A percentile compares a stretch with the other conserved stretches of the same genome.
Evolutionary conservation across 2,888 invertebrate species (phyloP).

Genomic region (Chrysina gloriosa): DNA sequence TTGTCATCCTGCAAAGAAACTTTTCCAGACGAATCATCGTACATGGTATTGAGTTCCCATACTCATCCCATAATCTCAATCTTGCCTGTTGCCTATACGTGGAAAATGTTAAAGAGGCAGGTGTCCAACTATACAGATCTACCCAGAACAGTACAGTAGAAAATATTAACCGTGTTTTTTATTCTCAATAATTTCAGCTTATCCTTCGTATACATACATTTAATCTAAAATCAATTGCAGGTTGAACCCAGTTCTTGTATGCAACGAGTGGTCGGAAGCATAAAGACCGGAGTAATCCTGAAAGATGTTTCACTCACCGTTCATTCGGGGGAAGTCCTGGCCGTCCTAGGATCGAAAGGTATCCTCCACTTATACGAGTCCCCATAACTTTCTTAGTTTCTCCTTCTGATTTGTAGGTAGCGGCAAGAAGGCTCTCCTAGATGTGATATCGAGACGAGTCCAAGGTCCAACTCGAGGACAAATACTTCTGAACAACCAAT

Average conservation of each 20-base stretch:
- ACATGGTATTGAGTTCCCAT: too few relatives aligned
- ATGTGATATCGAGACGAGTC: slow-evolving; percentile 88
- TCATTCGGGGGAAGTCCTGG: slow-evolving; percentile 92
- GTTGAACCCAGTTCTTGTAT: slow-evolving; percentile 84
- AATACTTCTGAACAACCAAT: slow-evolving; percentile 88
- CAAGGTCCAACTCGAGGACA: slow-evolving; percentile 88
- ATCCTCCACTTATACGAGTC: slow-evolving; percentile 21
- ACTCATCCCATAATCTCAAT: too few relatives aligned
- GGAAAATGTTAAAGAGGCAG: too few relatives aligned
- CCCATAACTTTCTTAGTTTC: background rate
- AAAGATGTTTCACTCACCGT: slow-evolving; percentile 93
- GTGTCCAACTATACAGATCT: too few relatives aligned
- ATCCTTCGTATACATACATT: too few relatives aligned
- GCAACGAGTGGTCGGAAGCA: slow-evolving; percentile 79
- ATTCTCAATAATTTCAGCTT: too few relatives aligned
- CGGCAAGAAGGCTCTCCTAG: slow-evolving; percentile 93
- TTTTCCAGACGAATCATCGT: too few relatives aligned
- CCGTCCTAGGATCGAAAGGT: slow-evolving; percentile 94
- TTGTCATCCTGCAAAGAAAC: too few relatives aligned
- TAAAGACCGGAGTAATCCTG: slow-evolving; percentile 86
- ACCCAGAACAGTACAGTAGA: too few relatives aligned
- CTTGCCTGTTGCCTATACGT: too few relatives aligned
- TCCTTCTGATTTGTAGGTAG: slow-evolving; percentile 74
- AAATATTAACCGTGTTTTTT: too few relatives aligned
- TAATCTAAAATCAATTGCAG: slow-evolving; percentile 61